Percentiles rank a stretch among this genome's conserved stretches.
These are phyloP conservation scores for Scaptomyza polygonia DNA, from an alignment of 2,888 invertebrate species.

Conservation along the genomic window DNA sequence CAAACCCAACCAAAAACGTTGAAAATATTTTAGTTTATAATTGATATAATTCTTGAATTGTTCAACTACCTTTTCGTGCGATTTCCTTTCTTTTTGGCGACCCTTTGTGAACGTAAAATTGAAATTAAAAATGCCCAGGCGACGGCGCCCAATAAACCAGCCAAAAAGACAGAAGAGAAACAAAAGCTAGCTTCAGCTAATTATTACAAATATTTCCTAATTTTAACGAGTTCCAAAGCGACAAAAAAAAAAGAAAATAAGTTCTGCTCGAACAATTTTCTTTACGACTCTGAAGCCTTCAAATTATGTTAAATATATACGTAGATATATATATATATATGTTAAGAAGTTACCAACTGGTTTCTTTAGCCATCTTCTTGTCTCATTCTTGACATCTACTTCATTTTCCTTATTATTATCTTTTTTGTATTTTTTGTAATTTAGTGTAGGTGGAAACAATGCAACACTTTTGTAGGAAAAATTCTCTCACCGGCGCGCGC, in stretches of 20 bases:
- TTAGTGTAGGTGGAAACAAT: constrained; percentile 67
- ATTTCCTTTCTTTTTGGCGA: constrained; percentile 4
- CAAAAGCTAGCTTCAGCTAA: constrained; percentile 49
- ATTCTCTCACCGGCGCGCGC: constrained; percentile 66
- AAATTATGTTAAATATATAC: constrained; percentile 50
- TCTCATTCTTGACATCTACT: background rate
- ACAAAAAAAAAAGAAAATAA: constrained; percentile 23
- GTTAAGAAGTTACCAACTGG: constrained; percentile 28
- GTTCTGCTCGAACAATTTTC: constrained; percentile 74
- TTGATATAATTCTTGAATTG: constrained; percentile 28
- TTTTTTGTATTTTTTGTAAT: background rate
- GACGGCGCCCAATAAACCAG: constrained; percentile 14
- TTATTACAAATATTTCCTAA: constrained; percentile 75
- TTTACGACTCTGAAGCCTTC: constrained; percentile 43
- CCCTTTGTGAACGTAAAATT: constrained; percentile 34
- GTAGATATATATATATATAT: too few species aligned
- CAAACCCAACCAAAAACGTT: background rate
- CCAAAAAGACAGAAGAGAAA: background rate
- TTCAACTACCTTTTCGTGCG: constrained; percentile 26
- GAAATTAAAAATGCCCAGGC: constrained; percentile 34
- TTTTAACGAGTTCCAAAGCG: constrained; percentile 56
- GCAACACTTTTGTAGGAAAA: constrained; percentile 60
- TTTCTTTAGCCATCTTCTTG: constrained; percentile 20
- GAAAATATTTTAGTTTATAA: constrained; percentile 34
- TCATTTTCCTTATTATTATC: background rate